Percentiles rank a stretch among this genome's conserved stretches.
Conservation (phyloP, 2,113 vertebrate species). For the Maccullochella peelii region DNA sequence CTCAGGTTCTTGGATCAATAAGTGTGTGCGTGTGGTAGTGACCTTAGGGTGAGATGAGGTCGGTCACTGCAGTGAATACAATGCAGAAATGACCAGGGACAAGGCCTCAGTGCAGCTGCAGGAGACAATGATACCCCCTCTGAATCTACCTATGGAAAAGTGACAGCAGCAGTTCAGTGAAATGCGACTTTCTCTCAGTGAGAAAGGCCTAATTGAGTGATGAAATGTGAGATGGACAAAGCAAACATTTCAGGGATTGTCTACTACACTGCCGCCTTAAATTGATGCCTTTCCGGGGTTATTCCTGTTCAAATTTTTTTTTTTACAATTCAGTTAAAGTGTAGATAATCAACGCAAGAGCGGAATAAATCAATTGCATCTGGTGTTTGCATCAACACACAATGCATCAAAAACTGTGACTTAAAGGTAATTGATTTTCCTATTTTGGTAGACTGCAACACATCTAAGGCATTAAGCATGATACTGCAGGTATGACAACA, state of each 20-base stretch:
- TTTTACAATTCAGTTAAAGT: background rate
- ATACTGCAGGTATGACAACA: background rate
- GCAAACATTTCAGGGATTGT: background rate
- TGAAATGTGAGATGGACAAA: background rate
- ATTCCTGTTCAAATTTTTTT: background rate
- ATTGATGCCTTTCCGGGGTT: background rate
- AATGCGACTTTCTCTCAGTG: background rate
- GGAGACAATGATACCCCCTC: background rate
- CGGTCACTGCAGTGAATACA: slow-evolving; percentile 49
- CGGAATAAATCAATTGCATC: background rate
- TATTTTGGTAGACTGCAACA: background rate
- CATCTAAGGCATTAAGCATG: slow-evolving; percentile 2
- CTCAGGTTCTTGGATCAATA: slow-evolving; percentile 61
- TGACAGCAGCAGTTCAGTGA: background rate
- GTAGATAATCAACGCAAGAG: background rate
- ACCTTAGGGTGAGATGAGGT: slow-evolving; percentile 45
- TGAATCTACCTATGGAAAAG: background rate
- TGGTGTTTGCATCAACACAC: background rate
- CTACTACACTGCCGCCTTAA: background rate
- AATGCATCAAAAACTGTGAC: background rate
- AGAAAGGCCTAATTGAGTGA: background rate
- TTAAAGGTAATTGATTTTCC: background rate
- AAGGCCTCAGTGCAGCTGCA: background rate
- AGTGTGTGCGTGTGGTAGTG: background rate
- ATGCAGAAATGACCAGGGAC: slow-evolving; percentile 17